These are phyloP conservation scores for Erannis defoliaria DNA, from an alignment of 2,888 invertebrate genomes.

Conservation along the genomic window DNA sequence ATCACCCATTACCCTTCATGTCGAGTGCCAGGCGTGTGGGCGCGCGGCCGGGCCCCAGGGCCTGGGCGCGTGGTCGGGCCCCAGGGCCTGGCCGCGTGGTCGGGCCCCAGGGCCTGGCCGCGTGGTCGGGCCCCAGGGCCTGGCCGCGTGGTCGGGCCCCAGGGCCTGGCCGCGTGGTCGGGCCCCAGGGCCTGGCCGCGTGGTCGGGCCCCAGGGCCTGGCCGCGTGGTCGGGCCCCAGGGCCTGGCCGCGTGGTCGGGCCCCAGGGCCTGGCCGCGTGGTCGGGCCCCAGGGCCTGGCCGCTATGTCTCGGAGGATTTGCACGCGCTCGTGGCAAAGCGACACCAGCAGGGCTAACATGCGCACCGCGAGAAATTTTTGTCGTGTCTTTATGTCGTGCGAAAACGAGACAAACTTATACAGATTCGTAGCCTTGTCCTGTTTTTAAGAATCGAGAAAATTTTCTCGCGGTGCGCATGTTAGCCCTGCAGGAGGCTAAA, in stretches of 20 bases:
- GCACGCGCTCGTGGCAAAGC: not conserved
- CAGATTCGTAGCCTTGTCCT: too few species aligned
- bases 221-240: conserved; percentile 18
- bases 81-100: not conserved
- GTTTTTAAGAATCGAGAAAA: too few species aligned
- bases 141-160: conserved; percentile 42
- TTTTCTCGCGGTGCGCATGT: too few species aligned
- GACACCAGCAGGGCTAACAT: too few species aligned
- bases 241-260: too few species aligned
- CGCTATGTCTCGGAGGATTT: conserved; percentile 1
- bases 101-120: not conserved
- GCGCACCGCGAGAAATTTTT: too few species aligned
- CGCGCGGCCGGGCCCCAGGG: conserved; percentile 22
- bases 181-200: too few species aligned
- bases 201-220: conserved; percentile 55
- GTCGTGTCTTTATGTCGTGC: too few species aligned
- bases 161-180: conserved; percentile 50
- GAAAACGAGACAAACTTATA: too few species aligned
- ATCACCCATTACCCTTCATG: conserved; percentile 78
- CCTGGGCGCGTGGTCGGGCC: too few species aligned
- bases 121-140: too few species aligned
- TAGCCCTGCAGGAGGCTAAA: too few species aligned
- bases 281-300: not conserved
- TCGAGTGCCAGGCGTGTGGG: conserved; percentile 53
- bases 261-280: conserved; percentile 50